Percentiles rank a stretch among this genome's conserved stretches.
phyloP scores from a whole-genome alignment of 2,888 invertebrate genomes.

The Auanema freiburgensis region DNA sequence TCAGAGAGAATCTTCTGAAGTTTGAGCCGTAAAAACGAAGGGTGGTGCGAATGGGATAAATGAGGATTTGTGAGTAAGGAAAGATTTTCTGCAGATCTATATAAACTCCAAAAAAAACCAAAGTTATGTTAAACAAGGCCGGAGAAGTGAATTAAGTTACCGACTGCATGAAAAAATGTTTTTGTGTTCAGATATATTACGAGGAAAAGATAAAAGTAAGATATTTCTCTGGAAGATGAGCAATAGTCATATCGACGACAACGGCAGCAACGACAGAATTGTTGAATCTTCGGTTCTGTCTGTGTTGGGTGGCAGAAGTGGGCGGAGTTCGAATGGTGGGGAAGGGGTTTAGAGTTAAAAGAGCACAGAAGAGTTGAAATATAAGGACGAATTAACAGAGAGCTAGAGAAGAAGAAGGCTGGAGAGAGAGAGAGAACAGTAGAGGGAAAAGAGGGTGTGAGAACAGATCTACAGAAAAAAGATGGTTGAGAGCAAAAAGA shows the following conservation, averaged over 20 bases:
- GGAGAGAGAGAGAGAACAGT: constrained; percentile 9
- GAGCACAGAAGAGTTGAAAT: neutral
- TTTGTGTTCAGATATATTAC: neutral
- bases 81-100: no score
- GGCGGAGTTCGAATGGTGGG: constrained; percentile 1
- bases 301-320: no score
- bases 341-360: constrained; percentile 7
- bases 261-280: no score
- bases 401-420: constrained; percentile 10
- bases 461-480: no score
- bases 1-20: no score
- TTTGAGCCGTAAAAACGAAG: neutral
- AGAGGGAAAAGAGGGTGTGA: constrained; percentile 7
- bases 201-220: neutral
- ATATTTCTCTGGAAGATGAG: neutral
- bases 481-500: no score
- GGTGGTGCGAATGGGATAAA: neutral
- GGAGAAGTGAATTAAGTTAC: no score
- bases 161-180: no score
- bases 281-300: constrained; percentile 2
- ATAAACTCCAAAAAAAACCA: no score
- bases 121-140: no score
- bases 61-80: no score
- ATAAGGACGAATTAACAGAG: neutral
- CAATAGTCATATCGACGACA: neutral